A percentile compares a stretch with the other conserved stretches of the same genome.
These are phyloP conservation scores for Hemicrepidius hirtus DNA, from an alignment of 2,888 invertebrate species.

Conservation along the genomic window DNA sequence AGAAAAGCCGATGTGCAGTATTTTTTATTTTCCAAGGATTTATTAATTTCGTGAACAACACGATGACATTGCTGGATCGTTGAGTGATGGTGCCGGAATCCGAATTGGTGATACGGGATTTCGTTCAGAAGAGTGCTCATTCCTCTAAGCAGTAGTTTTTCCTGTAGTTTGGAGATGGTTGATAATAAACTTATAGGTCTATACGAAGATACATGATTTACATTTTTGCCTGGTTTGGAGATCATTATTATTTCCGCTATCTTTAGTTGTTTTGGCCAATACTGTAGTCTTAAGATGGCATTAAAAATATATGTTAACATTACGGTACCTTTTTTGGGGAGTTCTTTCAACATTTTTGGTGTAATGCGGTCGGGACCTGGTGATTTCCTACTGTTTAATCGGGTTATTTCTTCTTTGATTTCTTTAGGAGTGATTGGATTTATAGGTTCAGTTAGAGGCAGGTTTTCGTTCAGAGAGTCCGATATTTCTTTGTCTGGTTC, in stretches of 20 bases:
- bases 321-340: slow-evolving; percentile 13
- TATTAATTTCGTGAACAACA: too few relatives aligned
- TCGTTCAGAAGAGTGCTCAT: too few relatives aligned
- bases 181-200: slow-evolving; percentile 7
- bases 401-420: too few relatives aligned
- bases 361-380: slow-evolving; percentile 4
- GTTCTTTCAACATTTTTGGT: slow-evolving; percentile 10
- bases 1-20: neutral
- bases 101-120: too few relatives aligned
- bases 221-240: slow-evolving; percentile 7
- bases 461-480: too few relatives aligned
- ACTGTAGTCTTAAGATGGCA: neutral
- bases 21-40: too few relatives aligned
- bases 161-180: slow-evolving; percentile 6
- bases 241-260: slow-evolving; percentile 4
- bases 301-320: slow-evolving; percentile 15
- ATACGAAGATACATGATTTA: too few relatives aligned
- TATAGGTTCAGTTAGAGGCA: neutral
- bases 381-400: slow-evolving; percentile 3
- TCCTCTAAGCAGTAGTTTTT: too few relatives aligned
- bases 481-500: neutral
- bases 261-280: slow-evolving; percentile 17
- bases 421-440: neutral
- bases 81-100: too few relatives aligned
- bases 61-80: too few relatives aligned